Conservation (phyloP, 2,797 vertebrate species). For the Anisognathus igniventris region DNA sequence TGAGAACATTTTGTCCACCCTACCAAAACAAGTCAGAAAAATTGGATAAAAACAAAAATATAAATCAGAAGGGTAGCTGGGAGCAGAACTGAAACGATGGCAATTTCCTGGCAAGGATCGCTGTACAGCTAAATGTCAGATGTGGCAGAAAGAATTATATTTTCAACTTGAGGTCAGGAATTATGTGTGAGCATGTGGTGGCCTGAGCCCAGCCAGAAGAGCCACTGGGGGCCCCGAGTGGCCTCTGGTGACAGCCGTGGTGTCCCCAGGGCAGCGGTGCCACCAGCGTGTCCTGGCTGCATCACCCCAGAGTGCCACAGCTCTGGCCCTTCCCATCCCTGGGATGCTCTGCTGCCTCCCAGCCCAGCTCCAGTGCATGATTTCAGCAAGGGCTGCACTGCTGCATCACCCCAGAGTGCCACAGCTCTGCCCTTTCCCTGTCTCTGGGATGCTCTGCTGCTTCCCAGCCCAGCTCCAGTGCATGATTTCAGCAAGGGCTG, state of each 20-base stretch:
- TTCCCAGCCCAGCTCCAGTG: too few relatives aligned
- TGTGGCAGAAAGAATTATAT: constrained; percentile 58
- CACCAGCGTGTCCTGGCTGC: fast-evolving
- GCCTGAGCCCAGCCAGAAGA: neutral
- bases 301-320: fast-evolving
- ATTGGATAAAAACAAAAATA: constrained; percentile 62
- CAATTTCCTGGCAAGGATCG: constrained; percentile 54
- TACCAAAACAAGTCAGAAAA: constrained; percentile 64
- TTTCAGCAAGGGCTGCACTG: neutral
- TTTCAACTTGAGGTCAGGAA: constrained; percentile 21
- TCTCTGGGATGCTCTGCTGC: too few relatives aligned
- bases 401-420: fast-evolving
- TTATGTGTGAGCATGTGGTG: neutral
- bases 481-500: neutral
- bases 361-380: too few relatives aligned
- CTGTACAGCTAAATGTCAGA: constrained; percentile 61
- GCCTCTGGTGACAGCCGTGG: neutral
- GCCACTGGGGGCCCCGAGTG: fast-evolving
- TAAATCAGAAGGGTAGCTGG: constrained; percentile 58
- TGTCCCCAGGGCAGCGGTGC: neutral
- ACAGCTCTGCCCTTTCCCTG: neutral
- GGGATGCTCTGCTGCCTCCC: too few relatives aligned
- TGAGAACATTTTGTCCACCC: constrained; percentile 60
- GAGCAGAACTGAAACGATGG: constrained; percentile 53
- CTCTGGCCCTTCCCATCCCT: neutral